Conservation (phyloP, 2,113 vertebrate genomes). For the Corythoichthys haematopterus region DNA sequence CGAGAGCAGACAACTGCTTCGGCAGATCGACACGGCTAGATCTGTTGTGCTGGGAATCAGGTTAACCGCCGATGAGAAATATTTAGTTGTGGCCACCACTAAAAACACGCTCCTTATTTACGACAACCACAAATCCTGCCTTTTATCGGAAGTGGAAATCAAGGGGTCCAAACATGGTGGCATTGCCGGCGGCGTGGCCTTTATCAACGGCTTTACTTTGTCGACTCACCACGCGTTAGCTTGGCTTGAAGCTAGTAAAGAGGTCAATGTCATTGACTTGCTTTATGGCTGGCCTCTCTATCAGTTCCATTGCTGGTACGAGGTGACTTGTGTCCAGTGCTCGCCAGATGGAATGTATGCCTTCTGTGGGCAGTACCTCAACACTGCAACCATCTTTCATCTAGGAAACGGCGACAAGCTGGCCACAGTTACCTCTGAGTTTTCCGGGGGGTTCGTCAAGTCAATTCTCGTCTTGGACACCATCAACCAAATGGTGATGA, state of each 20-base stretch:
- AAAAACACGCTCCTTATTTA: slow-evolving; percentile 96
- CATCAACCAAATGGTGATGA: slow-evolving; percentile 94
- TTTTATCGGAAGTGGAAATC: slow-evolving; percentile 94
- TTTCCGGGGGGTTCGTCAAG: slow-evolving; percentile 94
- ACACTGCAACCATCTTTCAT: slow-evolving; percentile 90
- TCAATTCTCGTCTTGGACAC: slow-evolving; percentile 91
- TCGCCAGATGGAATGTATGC: slow-evolving; percentile 91
- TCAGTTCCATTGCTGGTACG: slow-evolving; percentile 98
- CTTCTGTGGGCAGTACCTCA: slow-evolving; percentile 96
- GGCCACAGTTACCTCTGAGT: slow-evolving; percentile 91
- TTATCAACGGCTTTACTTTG: slow-evolving; percentile 93
- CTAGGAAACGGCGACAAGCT: slow-evolving; percentile 93
- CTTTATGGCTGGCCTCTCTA: slow-evolving; percentile 96
- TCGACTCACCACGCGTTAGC: slow-evolving; percentile 92
- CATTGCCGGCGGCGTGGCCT: slow-evolving; percentile 77
- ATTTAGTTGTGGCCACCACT: slow-evolving; percentile 93
- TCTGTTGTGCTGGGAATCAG: slow-evolving; percentile 93
- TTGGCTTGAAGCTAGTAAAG: slow-evolving; percentile 97
- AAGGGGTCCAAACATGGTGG: slow-evolving; percentile 90
- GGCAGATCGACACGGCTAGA: slow-evolving; percentile 90
- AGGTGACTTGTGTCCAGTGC: slow-evolving; percentile 95
- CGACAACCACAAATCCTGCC: slow-evolving; percentile 95
- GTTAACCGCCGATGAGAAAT: slow-evolving; percentile 89
- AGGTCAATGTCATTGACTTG: slow-evolving; percentile 92
- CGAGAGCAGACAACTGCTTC: slow-evolving; percentile 84